A percentile compares a stretch with the other conserved stretches of the same genome.
Evolutionary conservation across 2,888 invertebrate genomes (phyloP).

Genomic region (Clepsis dumicolana): DNA sequence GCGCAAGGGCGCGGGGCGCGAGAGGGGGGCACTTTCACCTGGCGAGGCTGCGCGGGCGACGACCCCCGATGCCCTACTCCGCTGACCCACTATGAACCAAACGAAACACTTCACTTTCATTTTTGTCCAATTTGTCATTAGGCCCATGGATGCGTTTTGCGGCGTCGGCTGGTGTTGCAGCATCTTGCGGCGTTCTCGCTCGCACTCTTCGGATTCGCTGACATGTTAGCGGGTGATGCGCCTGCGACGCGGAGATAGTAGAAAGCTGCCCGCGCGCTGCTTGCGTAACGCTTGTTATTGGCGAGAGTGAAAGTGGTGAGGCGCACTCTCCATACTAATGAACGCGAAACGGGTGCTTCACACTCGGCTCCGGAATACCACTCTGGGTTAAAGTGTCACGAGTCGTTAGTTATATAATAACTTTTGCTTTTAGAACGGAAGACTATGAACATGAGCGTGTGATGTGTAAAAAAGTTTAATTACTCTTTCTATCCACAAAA

Average conservation of each 20-base stretch:
- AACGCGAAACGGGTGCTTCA: constrained; percentile 73
- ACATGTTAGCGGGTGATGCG: constrained; percentile 48
- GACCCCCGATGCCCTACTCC: constrained; percentile 84
- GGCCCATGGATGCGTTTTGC: constrained; percentile 77
- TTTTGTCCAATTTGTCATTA: constrained; percentile 76
- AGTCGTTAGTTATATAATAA: constrained; percentile 71
- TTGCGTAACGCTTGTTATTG: constrained; percentile 82
- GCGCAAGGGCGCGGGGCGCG: constrained; percentile 60
- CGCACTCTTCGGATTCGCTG: constrained; percentile 26
- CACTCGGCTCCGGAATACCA: constrained; percentile 62
- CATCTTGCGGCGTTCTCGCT: constrained; percentile 52
- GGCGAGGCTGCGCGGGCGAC: constrained; percentile 85
- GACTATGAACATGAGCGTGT: constrained; percentile 48
- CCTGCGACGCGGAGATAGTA: constrained; percentile 65
- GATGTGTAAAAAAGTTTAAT: not conserved
- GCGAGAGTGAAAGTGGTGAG: constrained; percentile 83
- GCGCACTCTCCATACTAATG: constrained; percentile 82
- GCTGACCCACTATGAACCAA: constrained; percentile 80
- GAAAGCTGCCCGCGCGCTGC: constrained; percentile 66
- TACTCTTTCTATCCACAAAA: not conserved
- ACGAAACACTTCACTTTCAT: constrained; percentile 84
- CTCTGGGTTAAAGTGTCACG: constrained; percentile 80
- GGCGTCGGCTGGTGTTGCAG: constrained; percentile 61
- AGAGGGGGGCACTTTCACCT: constrained; percentile 83
- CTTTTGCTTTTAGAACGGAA: constrained; percentile 67